phyloP scores from a whole-genome alignment of 2,797 vertebrate genomes.

The Aselliscus stoliczkanus region DNA sequence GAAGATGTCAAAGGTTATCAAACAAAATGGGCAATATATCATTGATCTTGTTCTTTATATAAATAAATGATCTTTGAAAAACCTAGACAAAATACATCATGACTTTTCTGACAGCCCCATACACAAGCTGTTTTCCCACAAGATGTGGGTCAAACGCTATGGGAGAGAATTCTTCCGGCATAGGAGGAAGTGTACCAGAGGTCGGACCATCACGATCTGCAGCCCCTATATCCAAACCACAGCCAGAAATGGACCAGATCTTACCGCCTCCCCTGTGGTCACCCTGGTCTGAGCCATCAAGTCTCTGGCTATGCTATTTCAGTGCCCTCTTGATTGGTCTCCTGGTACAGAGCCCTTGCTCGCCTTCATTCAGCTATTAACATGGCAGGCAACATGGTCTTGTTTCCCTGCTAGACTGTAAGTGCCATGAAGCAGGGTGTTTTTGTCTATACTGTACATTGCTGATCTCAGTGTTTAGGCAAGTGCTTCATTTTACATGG shows the following conservation, averaged over 20 bases:
- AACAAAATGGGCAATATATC: too few species aligned
- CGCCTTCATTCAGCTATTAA: not conserved
- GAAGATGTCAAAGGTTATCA: too few species aligned
- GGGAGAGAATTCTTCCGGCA: not conserved
- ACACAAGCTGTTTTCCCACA: not conserved
- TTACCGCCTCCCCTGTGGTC: not conserved
- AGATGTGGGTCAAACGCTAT: not conserved
- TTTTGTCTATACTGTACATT: not conserved
- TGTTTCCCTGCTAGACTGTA: not conserved
- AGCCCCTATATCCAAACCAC: not conserved
- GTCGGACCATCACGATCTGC: rapidly evolving
- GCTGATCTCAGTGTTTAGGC: not conserved
- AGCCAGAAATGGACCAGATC: not conserved
- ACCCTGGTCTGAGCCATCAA: not conserved
- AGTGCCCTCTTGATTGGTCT: not conserved
- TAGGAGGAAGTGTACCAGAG: not conserved
- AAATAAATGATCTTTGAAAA: too few species aligned
- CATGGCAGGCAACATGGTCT: not conserved
- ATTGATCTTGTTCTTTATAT: too few species aligned
- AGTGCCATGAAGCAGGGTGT: not conserved
- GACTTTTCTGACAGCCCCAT: too few species aligned
- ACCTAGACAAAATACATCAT: too few species aligned
- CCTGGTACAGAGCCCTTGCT: not conserved
- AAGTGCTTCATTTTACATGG: not conserved
- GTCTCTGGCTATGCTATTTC: not conserved